A percentile compares a stretch with the other conserved stretches of the same genome.
phyloP scores from a whole-genome alignment of 2,113 vertebrate species.

The Dermatemys mawii region DNA sequence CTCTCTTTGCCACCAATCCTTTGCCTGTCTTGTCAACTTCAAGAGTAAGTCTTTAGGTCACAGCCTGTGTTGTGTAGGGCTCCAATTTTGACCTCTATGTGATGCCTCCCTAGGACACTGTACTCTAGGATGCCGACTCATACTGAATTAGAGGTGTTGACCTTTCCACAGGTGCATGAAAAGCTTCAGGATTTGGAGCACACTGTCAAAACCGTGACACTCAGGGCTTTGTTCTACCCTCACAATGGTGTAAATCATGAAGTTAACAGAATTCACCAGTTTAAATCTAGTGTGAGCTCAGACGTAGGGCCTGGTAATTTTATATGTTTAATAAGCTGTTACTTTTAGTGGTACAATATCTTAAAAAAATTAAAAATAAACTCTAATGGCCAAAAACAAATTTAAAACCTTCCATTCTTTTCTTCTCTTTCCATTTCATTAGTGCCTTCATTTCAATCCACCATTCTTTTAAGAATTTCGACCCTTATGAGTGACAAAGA shows the following conservation, averaged over 20 bases:
- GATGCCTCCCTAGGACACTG: no score
- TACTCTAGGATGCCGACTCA: no score
- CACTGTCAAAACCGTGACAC: not conserved
- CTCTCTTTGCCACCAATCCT: not conserved
- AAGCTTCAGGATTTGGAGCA: not conserved
- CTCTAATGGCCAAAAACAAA: not conserved
- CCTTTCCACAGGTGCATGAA: not conserved
- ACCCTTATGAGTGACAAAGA: conserved; percentile 6
- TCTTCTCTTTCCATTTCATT: not conserved
- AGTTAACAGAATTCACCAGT: not conserved
- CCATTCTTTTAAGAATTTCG: not conserved
- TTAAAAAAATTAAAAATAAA: not conserved
- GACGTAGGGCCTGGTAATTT: not conserved
- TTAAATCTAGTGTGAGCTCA: not conserved
- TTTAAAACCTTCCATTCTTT: not conserved
- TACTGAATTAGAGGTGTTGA: not conserved
- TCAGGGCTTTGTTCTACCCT: not conserved
- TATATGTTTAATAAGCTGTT: not conserved
- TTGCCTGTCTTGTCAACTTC: no score
- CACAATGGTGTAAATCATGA: not conserved
- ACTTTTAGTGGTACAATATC: not conserved
- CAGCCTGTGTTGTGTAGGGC: no score
- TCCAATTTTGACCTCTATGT: no score
- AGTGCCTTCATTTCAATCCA: not conserved
- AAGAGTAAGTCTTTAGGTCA: no score